Base-by-base conservation (phyloP, 2,888 invertebrate genomes). In the Erannis defoliaria region DNA sequence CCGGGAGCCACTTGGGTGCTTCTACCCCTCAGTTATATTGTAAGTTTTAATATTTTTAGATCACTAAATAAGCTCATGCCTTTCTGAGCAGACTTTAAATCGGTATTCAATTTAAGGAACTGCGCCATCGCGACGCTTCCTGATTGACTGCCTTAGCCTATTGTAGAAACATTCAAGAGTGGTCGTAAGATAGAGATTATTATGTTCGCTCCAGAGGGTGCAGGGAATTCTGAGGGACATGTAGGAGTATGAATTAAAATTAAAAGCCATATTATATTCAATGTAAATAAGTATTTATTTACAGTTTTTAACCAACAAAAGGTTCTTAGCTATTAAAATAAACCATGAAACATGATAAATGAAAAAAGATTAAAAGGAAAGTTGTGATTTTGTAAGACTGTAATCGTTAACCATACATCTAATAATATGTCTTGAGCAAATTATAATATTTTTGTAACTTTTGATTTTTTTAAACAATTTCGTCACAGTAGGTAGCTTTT, bases 211-310 rank as follows among this genome's bases (percentile, higher is more conserved):
- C n/a, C n/a, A n/a, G n/a, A n/a, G n/a, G n/a, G n/a, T n/a, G n/a
- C n/a, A n/a, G n/a, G n/a, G n/a, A n/a, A n/a, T n/a, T n/a, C n/a
- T n/a, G n/a, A n/a, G n/a, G n/a, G n/a, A n/a, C n/a, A n/a, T n/a
- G n/a, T n/a, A n/a, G n/a, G n/a, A n/a, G n/a, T 6, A 6, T 6
- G 21, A 3, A 18, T 5, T 45, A 16, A 42, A 42, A 23, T 23
- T 21, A 14, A 42, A 42, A 12, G 2, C 40, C 9, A 40, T 3
- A 10, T 1, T n/a, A 14, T 26, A 16, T 26, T 45, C 43, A 14
- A 23, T 35, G 45, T 72, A 72, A 72, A 72, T 70, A 64, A 46
- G 40, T 48, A 57, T 80, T 80, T 79, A 80, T 80, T 78, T 66
- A 71, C 71, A 71, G 38, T 54, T 59, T 55, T 53, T 55, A 48